These are phyloP conservation scores for Drosophila cardini DNA, from an alignment of 1,140 invertebrate species.

Conservation along the genomic window DNA sequence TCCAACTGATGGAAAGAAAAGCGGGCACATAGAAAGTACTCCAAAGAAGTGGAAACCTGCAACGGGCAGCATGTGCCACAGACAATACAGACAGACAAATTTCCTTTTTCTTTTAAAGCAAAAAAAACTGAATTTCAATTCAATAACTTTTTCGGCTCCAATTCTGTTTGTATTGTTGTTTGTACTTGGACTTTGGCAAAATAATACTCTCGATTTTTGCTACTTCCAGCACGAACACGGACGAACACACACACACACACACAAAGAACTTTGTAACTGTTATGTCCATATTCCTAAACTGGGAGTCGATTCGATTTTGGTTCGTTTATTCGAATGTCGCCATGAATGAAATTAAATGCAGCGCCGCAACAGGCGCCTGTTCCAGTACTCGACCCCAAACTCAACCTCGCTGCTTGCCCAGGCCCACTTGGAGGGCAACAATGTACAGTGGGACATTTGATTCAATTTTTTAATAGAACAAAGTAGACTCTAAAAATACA, in stretches of 20 bases:
- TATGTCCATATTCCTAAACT: conserved; percentile 16
- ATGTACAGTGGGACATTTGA: no score
- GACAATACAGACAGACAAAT: conserved; percentile 52
- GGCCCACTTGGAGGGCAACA: not conserved
- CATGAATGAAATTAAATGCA: conserved; percentile 66
- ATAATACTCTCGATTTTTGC: conserved; percentile 41
- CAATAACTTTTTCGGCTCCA: conserved; percentile 54
- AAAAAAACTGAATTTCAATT: conserved; percentile 56
- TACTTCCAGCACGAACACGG: conserved; percentile 1
- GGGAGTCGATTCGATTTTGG: conserved; percentile 56
- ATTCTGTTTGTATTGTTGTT: conserved; percentile 25
- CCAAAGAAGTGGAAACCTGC: conserved; percentile 22
- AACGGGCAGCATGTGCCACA: conserved; percentile 38
- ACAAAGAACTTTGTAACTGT: conserved; percentile 10
- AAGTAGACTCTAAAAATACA: no score
- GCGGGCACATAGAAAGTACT: not conserved
- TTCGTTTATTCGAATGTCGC: conserved; percentile 35
- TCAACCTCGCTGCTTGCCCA: conserved; percentile 26
- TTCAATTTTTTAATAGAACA: no score
- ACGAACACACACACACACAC: not conserved
- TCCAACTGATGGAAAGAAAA: conserved; percentile 9
- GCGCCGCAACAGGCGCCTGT: conserved; percentile 38
- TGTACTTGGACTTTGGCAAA: conserved; percentile 31
- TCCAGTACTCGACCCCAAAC: conserved; percentile 12
- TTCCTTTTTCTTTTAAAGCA: conserved; percentile 50